A percentile compares a stretch with the other conserved stretches of the same genome.
Evolutionary conservation across 2,797 vertebrate genomes (phyloP).

Genomic region (Neosilurus hyrtlii): DNA sequence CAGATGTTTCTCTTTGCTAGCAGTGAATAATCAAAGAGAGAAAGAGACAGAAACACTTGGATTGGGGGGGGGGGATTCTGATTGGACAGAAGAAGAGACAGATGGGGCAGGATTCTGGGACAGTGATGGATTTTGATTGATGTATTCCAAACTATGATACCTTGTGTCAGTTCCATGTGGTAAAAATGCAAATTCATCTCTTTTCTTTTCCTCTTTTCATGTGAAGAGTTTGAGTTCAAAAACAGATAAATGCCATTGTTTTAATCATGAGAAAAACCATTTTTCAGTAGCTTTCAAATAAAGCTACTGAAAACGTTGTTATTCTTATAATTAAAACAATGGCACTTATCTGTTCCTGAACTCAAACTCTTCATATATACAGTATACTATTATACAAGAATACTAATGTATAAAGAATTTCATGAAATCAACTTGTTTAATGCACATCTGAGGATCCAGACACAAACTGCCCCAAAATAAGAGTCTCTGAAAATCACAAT

Average conservation of each 20-base stretch:
- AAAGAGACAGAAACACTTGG: neutral
- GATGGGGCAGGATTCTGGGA: constrained; percentile 24
- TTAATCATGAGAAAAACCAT: too few species aligned
- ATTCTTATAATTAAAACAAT: too few species aligned
- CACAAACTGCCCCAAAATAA: neutral
- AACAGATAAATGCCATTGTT: too few species aligned
- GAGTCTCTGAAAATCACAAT: too few species aligned
- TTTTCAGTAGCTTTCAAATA: too few species aligned
- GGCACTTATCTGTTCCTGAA: too few species aligned
- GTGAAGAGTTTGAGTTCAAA: too few species aligned
- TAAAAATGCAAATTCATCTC: neutral
- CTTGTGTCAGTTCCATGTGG: neutral
- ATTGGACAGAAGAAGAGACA: constrained; percentile 21
- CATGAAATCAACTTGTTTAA: neutral
- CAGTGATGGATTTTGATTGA: constrained; percentile 6
- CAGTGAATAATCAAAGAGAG: neutral
- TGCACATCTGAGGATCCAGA: neutral
- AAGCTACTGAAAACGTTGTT: too few species aligned
- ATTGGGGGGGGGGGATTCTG: neutral
- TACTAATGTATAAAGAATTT: neutral
- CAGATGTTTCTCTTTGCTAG: neutral
- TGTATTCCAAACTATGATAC: neutral
- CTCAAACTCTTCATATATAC: too few species aligned
- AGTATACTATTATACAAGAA: neutral
- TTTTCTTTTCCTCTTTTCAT: neutral